Evolutionary conservation across 2,113 vertebrate species (phyloP), one percentile per base, ranked within the genome.

Genomic region (Kobus ellipsiprymnus): DNA sequence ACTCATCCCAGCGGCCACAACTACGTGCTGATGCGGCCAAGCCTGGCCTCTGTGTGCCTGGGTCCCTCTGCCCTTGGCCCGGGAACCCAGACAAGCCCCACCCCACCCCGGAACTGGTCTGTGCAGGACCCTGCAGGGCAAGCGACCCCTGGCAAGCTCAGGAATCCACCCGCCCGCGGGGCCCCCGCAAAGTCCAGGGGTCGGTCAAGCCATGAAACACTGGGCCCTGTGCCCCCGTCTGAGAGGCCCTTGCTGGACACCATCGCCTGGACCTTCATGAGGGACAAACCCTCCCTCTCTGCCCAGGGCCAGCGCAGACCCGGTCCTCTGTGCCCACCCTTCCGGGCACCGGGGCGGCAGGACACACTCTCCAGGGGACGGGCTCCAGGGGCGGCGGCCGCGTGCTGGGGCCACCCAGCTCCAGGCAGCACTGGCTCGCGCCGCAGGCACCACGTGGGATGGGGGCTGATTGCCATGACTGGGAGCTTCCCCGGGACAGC

Each of bases 1-100:
- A 30, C 29, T 33, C 40, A 5, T 6, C 11, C 62, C 46, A 27
- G 5, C 0, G 2, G 80, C 62, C 27, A 33, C 0, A 2, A 55
- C 48, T 64, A n/a, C 0, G 4, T 30, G 25, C 23, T 9, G n/a
- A 13, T 7, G n/a, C 8, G 54, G 52, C 87, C 14, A 8, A 23
- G n/a, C n/a, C 83, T 30, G 29, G 81, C 36, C 64, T 19, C 23
- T 21, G 6, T 9, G 83, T 33, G 14, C 64, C 83, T 8, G 3
- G 40, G 81, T 14, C 48, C 60, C 36, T 40, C 50, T 46, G 85
- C 59, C 77, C 33, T 5, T 5, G 78, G 60, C 78, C 30, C 60
- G 25, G 36, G 10, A 25, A 77, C 50, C 10, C 62, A 52, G 54
- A 21, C 7, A 10, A 77, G n/a, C 2, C 87, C 52, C 0, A 0